Percentiles rank a stretch among this genome's conserved stretches.
These are phyloP conservation scores for Parazoanthus swiftii DNA, from an alignment of 92 coral and sea anemone species.

Conservation along the genomic window DNA sequence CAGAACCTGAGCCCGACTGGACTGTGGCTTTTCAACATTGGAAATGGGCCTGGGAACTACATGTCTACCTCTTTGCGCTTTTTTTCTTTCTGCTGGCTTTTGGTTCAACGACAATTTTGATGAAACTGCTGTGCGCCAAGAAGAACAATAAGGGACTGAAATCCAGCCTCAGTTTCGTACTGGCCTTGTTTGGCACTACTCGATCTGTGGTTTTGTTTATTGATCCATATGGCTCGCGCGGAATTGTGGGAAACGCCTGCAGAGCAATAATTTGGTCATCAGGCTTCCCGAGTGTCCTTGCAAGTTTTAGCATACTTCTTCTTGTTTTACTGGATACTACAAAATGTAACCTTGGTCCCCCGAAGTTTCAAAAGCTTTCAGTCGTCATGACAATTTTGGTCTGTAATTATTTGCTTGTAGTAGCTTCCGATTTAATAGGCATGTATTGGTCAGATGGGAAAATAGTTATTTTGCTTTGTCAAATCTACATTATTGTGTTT, in stretches of 20 bases:
- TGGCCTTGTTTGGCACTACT: constrained; percentile 47
- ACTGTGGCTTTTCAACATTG: constrained; percentile 46
- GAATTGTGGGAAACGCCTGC: constrained; percentile 9
- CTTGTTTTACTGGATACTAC: constrained; percentile 49
- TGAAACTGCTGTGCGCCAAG: constrained; percentile 4
- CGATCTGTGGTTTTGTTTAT: constrained; percentile 47
- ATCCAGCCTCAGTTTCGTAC: constrained; percentile 25
- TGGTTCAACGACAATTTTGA: constrained; percentile 25
- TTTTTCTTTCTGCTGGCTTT: constrained; percentile 42
- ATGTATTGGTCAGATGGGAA: neutral
- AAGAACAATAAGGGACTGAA: constrained; percentile 27
- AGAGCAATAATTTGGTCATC: constrained; percentile 39
- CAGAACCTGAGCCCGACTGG: constrained; percentile 69
- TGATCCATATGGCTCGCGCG: constrained; percentile 58
- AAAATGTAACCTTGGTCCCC: constrained; percentile 40
- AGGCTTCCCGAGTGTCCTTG: constrained; percentile 43
- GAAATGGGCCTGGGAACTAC: constrained; percentile 65
- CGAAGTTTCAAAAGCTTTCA: constrained; percentile 45
- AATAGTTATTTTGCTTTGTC: constrained; percentile 43
- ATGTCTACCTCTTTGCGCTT: constrained; percentile 45
- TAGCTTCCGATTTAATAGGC: constrained; percentile 31
- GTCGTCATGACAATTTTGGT: constrained; percentile 9
- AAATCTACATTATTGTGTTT: constrained; percentile 32
- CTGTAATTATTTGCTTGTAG: constrained; percentile 22
- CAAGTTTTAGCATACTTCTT: constrained; percentile 44